phyloP scores from a whole-genome alignment of 2,797 vertebrate genomes.

The Coluber constrictor region DNA sequence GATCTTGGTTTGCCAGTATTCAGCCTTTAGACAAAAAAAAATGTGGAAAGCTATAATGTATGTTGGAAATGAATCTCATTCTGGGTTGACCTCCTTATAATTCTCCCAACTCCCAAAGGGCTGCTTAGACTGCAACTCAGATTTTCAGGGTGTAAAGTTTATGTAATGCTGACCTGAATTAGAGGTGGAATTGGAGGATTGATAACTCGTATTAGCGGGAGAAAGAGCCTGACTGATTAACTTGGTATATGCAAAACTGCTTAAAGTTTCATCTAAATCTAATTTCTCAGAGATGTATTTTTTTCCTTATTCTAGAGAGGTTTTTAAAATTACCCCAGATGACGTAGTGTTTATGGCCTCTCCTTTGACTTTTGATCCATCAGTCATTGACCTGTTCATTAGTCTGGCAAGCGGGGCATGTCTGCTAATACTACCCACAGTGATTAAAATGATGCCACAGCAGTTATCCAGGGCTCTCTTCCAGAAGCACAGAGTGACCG shows the following conservation, averaged over 20 bases:
- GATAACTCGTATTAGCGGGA: background rate
- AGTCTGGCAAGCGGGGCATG: constrained; percentile 86
- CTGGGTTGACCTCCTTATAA: background rate
- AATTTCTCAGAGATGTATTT: background rate
- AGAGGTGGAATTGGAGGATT: background rate
- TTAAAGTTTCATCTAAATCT: background rate
- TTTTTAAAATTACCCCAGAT: constrained; percentile 78
- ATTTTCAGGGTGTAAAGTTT: background rate
- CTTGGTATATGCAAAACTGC: background rate
- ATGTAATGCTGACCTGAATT: background rate
- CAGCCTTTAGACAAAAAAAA: background rate
- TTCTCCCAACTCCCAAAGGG: background rate
- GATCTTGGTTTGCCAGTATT: background rate
- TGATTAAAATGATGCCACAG: constrained; percentile 81
- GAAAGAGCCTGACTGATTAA: background rate
- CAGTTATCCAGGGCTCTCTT: constrained; percentile 81
- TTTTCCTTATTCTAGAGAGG: constrained; percentile 67
- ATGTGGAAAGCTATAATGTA: background rate
- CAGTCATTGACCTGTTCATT: constrained; percentile 90
- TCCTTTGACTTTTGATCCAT: constrained; percentile 94
- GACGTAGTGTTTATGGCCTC: constrained; percentile 91
- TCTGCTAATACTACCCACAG: constrained; percentile 82
- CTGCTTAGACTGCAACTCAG: background rate
- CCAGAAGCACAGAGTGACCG: constrained; percentile 76
- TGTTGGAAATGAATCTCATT: background rate